phyloP scores from a whole-genome alignment of 2,797 vertebrate species.

The Mus spretus region DNA sequence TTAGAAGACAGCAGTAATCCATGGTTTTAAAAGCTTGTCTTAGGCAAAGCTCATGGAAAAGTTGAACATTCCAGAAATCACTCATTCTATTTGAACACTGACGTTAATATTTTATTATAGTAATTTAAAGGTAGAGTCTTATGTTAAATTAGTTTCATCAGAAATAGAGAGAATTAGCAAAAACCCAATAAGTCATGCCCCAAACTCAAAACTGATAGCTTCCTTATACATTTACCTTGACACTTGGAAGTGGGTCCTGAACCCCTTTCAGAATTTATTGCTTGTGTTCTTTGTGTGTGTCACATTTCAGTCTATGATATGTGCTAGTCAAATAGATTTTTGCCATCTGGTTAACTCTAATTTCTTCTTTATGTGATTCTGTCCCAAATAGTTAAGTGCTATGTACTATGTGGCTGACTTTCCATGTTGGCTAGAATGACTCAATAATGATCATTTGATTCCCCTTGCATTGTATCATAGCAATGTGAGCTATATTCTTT shows the following conservation, averaged over 20 bases:
- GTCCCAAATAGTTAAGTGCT: not conserved
- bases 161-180: slow-evolving; percentile 44
- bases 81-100: slow-evolving; percentile 28
- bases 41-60: slow-evolving; percentile 60
- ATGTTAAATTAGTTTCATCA: slow-evolving; percentile 49
- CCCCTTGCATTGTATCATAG: not conserved
- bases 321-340: not conserved
- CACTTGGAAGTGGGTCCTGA: not conserved
- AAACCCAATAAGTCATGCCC: not conserved
- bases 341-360: not conserved
- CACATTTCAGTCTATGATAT: not conserved
- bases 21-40: slow-evolving; percentile 30
- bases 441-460: not conserved
- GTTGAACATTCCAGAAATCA: slow-evolving; percentile 60
- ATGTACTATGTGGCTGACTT: slow-evolving; percentile 43
- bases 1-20: slow-evolving; percentile 50
- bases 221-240: not conserved
- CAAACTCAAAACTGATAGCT: not conserved
- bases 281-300: not conserved
- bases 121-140: not conserved
- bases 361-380: not conserved
- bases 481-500: slow-evolving; percentile 18
- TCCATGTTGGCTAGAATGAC: slow-evolving; percentile 50
- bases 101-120: slow-evolving; percentile 61
- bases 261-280: not conserved